phyloP scores from a whole-genome alignment of 2,797 vertebrate species.

The Fistularia commersonii region DNA sequence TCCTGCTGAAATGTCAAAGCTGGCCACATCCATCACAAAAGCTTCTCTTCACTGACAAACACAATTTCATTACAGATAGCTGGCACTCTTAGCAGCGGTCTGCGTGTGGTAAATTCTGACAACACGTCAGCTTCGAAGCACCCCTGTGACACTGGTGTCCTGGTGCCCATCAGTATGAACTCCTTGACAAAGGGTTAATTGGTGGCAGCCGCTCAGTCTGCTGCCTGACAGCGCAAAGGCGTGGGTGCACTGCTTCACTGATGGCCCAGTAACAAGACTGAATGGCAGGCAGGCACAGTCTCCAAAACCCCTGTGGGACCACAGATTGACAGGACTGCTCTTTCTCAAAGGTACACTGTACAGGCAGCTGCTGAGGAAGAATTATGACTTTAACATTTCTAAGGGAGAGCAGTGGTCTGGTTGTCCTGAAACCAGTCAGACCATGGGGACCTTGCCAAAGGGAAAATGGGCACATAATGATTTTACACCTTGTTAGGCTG shows the following conservation, averaged over 20 bases:
- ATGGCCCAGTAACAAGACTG: slow-evolving; percentile 51
- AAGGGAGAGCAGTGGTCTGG: slow-evolving; percentile 4
- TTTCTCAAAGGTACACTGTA: slow-evolving; percentile 41
- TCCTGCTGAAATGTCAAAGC: slow-evolving; percentile 38
- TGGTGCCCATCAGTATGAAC: slow-evolving; percentile 30
- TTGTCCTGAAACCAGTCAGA: slow-evolving; percentile 15
- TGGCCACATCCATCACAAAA: slow-evolving; percentile 32
- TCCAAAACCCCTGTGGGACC: slow-evolving; percentile 21
- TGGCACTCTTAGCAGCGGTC: slow-evolving; percentile 1
- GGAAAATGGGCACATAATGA: slow-evolving; percentile 2
- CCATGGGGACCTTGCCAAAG: slow-evolving; percentile 4
- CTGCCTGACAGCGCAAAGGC: slow-evolving; percentile 44
- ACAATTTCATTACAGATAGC: slow-evolving; percentile 29
- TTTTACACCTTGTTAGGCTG: slow-evolving; percentile 2
- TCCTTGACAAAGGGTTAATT: slow-evolving; percentile 59
- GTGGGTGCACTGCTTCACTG: slow-evolving; percentile 52
- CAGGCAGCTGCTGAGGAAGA: slow-evolving; percentile 16
- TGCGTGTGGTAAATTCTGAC: slow-evolving; percentile 20
- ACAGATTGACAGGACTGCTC: slow-evolving; percentile 55
- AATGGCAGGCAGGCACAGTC: slow-evolving; percentile 36
- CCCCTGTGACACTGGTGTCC: slow-evolving; percentile 26
- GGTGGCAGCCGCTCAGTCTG: slow-evolving; percentile 47
- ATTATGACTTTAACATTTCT: slow-evolving; percentile 34
- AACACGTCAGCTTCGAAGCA: slow-evolving; percentile 28
- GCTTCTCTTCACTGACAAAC: slow-evolving; percentile 20